These are phyloP conservation scores for Ciconia nigra DNA, from an alignment of 2,797 vertebrate species.

Conservation along the genomic window DNA sequence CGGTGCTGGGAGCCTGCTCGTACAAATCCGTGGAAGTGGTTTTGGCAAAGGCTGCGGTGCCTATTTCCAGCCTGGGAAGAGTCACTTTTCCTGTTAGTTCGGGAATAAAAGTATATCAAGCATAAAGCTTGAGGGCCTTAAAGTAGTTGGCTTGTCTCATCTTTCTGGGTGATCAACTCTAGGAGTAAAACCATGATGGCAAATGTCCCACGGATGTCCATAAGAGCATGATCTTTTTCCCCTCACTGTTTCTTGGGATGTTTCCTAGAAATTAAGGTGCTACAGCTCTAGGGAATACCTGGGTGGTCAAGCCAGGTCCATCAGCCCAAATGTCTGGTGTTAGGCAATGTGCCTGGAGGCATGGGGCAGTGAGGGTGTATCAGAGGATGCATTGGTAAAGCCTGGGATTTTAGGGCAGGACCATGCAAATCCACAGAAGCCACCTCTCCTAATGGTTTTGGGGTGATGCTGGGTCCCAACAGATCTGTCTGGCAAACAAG, in stretches of 20 bases:
- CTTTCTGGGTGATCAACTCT: background rate
- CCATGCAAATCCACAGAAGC: background rate
- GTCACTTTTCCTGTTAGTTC: background rate
- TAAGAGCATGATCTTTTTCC: accelerated
- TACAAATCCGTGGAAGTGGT: background rate
- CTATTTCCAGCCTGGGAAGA: background rate
- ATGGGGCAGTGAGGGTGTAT: accelerated
- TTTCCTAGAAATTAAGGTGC: background rate
- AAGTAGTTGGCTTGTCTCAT: background rate
- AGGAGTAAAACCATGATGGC: background rate
- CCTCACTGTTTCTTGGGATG: background rate
- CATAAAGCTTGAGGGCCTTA: background rate
- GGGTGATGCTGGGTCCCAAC: background rate
- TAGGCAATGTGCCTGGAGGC: background rate
- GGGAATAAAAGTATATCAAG: background rate
- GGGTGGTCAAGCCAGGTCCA: background rate
- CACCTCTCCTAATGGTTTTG: background rate
- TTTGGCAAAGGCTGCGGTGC: background rate
- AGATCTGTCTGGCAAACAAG: no score
- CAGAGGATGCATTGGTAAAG: background rate
- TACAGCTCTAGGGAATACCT: background rate
- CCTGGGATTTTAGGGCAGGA: background rate
- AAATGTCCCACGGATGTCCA: background rate
- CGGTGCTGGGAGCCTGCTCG: background rate
- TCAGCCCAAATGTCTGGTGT: background rate